Conservation (phyloP, 2,797 vertebrate species). For the Hoplostethus atlanticus region DNA sequence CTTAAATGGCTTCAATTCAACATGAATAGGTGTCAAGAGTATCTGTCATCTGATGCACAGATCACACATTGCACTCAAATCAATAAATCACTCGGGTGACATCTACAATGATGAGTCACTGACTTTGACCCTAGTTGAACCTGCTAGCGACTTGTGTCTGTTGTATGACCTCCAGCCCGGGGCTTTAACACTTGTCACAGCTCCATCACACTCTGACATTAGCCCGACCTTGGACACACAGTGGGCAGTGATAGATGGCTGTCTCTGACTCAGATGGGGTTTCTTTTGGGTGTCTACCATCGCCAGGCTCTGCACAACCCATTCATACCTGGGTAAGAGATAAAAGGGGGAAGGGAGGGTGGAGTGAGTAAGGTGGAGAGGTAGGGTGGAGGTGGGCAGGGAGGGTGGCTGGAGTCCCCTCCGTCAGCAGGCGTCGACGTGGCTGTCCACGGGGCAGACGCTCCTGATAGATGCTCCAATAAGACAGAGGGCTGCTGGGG, state of each 20-base stretch:
- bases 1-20: conserved; percentile 4
- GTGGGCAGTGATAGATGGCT: conserved; percentile 21
- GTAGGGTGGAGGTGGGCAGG: conserved; percentile 21
- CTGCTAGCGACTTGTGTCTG: background rate
- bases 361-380: conserved; percentile 21
- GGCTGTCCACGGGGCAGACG: conserved; percentile 74
- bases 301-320: too few species aligned
- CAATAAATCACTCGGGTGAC: background rate
- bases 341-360: conserved; percentile 8
- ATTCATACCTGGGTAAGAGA: conserved; percentile 8
- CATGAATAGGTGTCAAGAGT: conserved; percentile 12
- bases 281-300: background rate
- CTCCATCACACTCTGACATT: background rate
- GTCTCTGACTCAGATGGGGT: background rate
- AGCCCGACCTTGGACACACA: conserved; percentile 18
- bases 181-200: background rate
- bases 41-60: background rate
- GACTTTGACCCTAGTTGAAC: conserved; percentile 12
- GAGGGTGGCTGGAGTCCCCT: conserved; percentile 18
- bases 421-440: conserved; percentile 70
- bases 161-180: background rate
- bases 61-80: background rate
- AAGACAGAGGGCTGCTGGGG: conserved; percentile 80
- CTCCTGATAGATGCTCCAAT: conserved; percentile 84
- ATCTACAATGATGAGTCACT: background rate